A percentile compares a stretch with the other conserved stretches of the same genome.
Conservation (phyloP, 2,888 invertebrate genomes). For the Noctua comes region DNA sequence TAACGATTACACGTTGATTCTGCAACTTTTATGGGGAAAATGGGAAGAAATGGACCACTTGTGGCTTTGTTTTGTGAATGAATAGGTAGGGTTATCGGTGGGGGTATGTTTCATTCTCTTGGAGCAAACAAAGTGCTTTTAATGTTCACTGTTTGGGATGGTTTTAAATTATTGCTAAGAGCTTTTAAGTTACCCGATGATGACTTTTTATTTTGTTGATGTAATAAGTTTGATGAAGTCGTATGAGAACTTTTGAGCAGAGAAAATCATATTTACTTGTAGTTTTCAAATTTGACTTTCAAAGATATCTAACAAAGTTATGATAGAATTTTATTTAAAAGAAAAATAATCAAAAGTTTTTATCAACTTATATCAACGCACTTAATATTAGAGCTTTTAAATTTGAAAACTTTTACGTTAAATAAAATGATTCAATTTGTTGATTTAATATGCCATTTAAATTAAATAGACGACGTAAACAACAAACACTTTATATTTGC, state of each 20-base stretch:
- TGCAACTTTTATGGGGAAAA: constrained; percentile 62
- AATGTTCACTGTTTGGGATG: not conserved
- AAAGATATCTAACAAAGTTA: constrained; percentile 12
- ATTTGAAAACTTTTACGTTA: not conserved
- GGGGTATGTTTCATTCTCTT: constrained; percentile 28
- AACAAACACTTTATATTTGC: not conserved
- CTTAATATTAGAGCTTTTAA: not conserved
- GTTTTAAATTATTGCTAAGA: constrained; percentile 9
- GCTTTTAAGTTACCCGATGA: not conserved
- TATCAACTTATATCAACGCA: not conserved
- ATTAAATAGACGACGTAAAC: not conserved
- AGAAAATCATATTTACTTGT: not conserved
- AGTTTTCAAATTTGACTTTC: not conserved
- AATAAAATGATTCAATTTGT: not conserved
- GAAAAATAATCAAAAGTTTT: constrained; percentile 7
- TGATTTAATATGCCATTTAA: not conserved
- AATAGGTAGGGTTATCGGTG: constrained; percentile 46
- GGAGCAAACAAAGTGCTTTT: constrained; percentile 10
- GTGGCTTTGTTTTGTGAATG: constrained; percentile 55
- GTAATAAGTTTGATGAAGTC: constrained; percentile 1
- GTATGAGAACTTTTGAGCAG: not conserved
- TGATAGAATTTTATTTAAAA: not conserved
- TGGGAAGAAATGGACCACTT: constrained; percentile 59
- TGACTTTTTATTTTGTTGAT: not conserved
- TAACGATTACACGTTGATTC: constrained; percentile 60